A percentile compares a stretch with the other conserved stretches of the same genome.
Evolutionary conservation across 2,888 invertebrate species (phyloP).

Genomic region (Drosophila greeni): DNA sequence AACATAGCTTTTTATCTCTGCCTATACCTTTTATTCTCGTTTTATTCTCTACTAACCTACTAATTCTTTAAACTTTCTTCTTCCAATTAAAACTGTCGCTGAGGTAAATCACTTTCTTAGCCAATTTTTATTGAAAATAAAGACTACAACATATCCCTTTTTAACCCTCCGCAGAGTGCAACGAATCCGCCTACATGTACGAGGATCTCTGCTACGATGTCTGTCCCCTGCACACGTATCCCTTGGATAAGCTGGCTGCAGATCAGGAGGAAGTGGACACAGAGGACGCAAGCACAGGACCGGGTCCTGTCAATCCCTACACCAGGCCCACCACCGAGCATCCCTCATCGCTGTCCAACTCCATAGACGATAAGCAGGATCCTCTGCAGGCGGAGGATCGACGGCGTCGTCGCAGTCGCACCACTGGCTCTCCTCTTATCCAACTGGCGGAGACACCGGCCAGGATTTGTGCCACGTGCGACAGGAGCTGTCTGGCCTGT

Average conservation of each 20-base stretch:
- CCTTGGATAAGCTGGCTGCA: constrained; percentile 10
- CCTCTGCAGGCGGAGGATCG: constrained; percentile 70
- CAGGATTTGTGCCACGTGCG: constrained; percentile 69
- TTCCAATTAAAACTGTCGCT: constrained; percentile 13
- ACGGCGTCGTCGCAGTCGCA: constrained; percentile 31
- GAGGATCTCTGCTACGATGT: constrained; percentile 75
- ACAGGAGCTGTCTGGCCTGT: constrained; percentile 75
- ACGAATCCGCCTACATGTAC: constrained; percentile 71
- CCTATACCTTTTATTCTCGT: not conserved
- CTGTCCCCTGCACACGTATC: constrained; percentile 75
- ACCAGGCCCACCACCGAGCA: constrained; percentile 16
- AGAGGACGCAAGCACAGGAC: not conserved
- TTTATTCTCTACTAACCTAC: constrained; percentile 7
- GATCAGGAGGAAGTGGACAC: constrained; percentile 34
- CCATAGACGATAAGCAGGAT: constrained; percentile 50
- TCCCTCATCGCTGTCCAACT: constrained; percentile 14
- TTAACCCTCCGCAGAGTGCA: constrained; percentile 68
- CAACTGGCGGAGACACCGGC: constrained; percentile 33
- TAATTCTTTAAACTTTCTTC: constrained; percentile 14
- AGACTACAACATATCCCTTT: not conserved
- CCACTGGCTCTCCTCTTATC: not conserved
- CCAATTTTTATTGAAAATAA: not conserved
- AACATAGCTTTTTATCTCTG: constrained; percentile 1
- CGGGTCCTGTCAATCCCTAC: constrained; percentile 8
- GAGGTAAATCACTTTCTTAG: constrained; percentile 31